A percentile compares a stretch with the other conserved stretches of the same genome.
phyloP scores from a whole-genome alignment of 2,888 invertebrate species.

The Heliconius ethilla region DNA sequence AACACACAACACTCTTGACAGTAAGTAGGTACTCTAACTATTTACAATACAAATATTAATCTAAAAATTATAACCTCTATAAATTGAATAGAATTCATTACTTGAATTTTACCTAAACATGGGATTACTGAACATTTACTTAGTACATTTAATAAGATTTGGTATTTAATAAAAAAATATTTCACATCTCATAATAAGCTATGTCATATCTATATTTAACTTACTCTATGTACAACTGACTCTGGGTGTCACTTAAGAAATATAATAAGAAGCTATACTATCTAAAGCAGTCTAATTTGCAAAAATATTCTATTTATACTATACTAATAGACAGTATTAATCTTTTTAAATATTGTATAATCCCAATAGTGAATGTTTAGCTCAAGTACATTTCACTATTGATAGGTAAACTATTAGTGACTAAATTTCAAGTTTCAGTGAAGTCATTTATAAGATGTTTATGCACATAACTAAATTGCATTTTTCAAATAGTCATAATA shows the following conservation, averaged over 20 bases:
- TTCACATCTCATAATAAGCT: slow-evolving; percentile 49
- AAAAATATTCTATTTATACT: slow-evolving; percentile 32
- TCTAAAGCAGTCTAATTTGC: slow-evolving; percentile 28
- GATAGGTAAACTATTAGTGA: neutral
- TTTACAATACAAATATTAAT: slow-evolving; percentile 46
- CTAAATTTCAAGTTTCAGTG: neutral
- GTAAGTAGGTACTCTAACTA: slow-evolving; percentile 50
- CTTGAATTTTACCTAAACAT: slow-evolving; percentile 22
- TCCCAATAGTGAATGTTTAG: neutral
- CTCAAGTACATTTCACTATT: neutral
- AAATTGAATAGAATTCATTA: slow-evolving; percentile 29
- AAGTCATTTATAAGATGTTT: neutral
- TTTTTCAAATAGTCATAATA: neutral
- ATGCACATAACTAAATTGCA: neutral
- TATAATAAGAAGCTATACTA: slow-evolving; percentile 31
- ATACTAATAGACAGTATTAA: neutral
- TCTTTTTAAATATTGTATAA: neutral
- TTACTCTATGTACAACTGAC: slow-evolving; percentile 59
- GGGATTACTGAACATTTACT: slow-evolving; percentile 34
- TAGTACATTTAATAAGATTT: slow-evolving; percentile 53
- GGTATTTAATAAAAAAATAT: slow-evolving; percentile 70
- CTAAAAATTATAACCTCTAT: slow-evolving; percentile 41
- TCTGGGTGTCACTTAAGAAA: slow-evolving; percentile 51
- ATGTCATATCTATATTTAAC: slow-evolving; percentile 39
- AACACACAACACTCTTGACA: slow-evolving; percentile 70